These are phyloP conservation scores for Thaleichthys pacificus DNA, from an alignment of 2,797 vertebrate species.

Conservation along the genomic window DNA sequence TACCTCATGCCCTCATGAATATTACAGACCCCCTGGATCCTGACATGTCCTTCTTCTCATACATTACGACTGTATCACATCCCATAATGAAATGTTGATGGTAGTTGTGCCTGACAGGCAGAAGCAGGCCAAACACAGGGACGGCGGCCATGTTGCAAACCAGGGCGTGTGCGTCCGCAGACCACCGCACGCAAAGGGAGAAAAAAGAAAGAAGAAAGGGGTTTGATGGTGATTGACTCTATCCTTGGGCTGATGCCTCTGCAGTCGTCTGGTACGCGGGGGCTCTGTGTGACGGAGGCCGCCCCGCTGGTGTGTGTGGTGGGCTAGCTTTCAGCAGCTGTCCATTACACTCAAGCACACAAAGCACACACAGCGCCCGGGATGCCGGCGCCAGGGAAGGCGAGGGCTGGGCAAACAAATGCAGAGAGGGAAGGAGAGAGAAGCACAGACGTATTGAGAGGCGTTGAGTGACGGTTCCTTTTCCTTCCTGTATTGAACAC, in stretches of 20 bases:
- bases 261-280: background rate
- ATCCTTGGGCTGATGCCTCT: too few relatives aligned
- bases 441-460: constrained; percentile 57
- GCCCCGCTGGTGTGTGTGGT: constrained; percentile 32
- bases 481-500: constrained; percentile 35
- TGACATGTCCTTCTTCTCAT: constrained; percentile 41
- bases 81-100: constrained; percentile 71
- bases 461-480: constrained; percentile 60
- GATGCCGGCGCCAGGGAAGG: constrained; percentile 42
- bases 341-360: constrained; percentile 51
- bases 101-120: constrained; percentile 45
- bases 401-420: constrained; percentile 61
- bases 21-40: constrained; percentile 59
- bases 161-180: background rate
- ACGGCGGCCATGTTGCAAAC: constrained; percentile 34
- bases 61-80: constrained; percentile 63
- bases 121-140: constrained; percentile 41
- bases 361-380: constrained; percentile 43
- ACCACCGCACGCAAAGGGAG: constrained; percentile 8
- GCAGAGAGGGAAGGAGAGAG: constrained; percentile 37
- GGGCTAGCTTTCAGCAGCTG: constrained; percentile 59
- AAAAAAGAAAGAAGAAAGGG: background rate
- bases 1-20: constrained; percentile 66
- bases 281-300: constrained; percentile 3
- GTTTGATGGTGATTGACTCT: constrained; percentile 18